Percentiles rank a stretch among this genome's conserved stretches.
Conservation (phyloP, 2,797 vertebrate genomes). For the Cynodonichthys magdalenae region DNA sequence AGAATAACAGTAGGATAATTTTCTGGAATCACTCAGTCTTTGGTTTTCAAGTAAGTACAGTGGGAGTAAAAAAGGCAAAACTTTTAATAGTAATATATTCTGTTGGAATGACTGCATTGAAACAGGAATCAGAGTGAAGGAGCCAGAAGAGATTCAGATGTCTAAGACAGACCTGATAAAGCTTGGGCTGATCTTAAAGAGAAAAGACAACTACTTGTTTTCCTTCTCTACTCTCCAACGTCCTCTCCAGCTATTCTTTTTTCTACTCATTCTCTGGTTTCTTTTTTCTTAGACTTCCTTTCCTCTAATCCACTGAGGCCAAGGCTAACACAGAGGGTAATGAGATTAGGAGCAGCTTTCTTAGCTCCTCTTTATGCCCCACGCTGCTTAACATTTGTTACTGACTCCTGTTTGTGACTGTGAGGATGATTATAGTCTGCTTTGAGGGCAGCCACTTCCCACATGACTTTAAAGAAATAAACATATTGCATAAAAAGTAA, state of each 20-base stretch:
- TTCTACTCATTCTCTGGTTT: conserved; percentile 7
- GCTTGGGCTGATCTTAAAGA: conserved; percentile 32
- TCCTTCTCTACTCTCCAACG: conserved; percentile 1
- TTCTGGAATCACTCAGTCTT: not conserved
- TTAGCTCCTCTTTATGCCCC: conserved; percentile 21
- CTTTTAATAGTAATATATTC: conserved; percentile 39
- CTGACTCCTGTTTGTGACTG: conserved; percentile 13
- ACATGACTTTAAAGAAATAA: not conserved
- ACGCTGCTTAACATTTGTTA: conserved; percentile 51
- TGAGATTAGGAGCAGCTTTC: conserved; percentile 53
- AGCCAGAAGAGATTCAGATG: conserved; percentile 18
- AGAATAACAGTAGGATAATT: conserved; percentile 1
- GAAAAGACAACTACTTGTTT: conserved; percentile 11
- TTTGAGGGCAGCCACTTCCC: conserved; percentile 7
- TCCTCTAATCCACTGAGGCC: conserved; percentile 61
- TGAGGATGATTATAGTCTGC: conserved; percentile 16
- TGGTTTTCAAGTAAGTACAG: conserved; percentile 4
- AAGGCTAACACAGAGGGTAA: conserved; percentile 66
- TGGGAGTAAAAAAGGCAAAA: not conserved
- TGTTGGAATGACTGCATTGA: conserved; percentile 35
- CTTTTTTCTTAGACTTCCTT: conserved; percentile 14
- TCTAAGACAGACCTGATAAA: conserved; percentile 22
- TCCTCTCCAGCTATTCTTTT: conserved; percentile 1
- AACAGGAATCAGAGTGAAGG: conserved; percentile 16
- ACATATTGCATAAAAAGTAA: not conserved